A percentile compares a stretch with the other conserved stretches of the same genome.
phyloP scores from a whole-genome alignment of 2,797 vertebrate genomes.

The Parambassis ranga region DNA sequence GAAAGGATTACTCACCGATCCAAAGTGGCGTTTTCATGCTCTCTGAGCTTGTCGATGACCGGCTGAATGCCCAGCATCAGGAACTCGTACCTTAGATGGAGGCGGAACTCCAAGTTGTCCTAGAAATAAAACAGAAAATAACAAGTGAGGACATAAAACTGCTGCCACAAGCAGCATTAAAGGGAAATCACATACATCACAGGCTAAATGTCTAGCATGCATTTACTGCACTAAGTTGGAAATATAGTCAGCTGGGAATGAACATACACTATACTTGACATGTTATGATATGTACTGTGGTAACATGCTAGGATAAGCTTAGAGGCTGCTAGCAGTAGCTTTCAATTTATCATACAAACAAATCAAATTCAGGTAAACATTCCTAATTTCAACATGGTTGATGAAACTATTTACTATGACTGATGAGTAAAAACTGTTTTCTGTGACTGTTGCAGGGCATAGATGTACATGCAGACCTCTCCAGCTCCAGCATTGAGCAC shows the following conservation, averaged over 20 bases:
- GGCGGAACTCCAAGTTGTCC: conserved; percentile 96
- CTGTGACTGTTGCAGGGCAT: no score
- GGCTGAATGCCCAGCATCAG: conserved; percentile 98
- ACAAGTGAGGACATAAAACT: fast-evolving
- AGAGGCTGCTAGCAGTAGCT: not conserved
- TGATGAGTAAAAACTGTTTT: no score
- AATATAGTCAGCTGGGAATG: no score
- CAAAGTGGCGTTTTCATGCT: conserved; percentile 93
- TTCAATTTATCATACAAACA: not conserved
- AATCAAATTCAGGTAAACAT: no score
- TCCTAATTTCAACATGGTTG: no score
- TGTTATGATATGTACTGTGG: no score
- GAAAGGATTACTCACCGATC: conserved; percentile 87
- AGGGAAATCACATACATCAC: not conserved
- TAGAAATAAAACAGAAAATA: conserved; percentile 47
- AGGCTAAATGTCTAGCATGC: no score
- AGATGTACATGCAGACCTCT: conserved; percentile 85
- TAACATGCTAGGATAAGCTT: no score
- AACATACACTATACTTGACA: no score
- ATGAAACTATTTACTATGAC: no score
- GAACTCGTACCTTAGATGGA: conserved; percentile 96
- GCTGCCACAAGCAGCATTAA: not conserved
- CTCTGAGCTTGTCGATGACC: conserved; percentile 93
- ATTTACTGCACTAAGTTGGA: no score
- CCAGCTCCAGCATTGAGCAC: conserved; percentile 95